These are phyloP conservation scores for Paedocypris micromegethes DNA, from an alignment of 2,797 vertebrate genomes.

Conservation along the genomic window DNA sequence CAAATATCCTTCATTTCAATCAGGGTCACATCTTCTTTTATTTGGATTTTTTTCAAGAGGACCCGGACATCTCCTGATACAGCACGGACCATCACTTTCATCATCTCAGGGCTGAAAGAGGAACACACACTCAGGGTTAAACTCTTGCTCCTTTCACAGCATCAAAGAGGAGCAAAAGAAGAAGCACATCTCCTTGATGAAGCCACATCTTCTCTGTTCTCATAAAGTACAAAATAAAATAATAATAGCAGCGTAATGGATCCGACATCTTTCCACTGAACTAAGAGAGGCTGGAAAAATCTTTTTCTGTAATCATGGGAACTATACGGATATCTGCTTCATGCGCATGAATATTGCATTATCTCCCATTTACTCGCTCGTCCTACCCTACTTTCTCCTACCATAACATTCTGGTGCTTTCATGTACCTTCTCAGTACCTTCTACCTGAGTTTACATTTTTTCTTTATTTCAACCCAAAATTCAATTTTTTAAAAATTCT, in stretches of 20 bases:
- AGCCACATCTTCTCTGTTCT: constrained; percentile 24
- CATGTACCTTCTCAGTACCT: constrained; percentile 19
- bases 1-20: constrained; percentile 35
- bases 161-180: constrained; percentile 37
- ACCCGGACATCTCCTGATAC: constrained; percentile 6
- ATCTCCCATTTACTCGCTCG: constrained; percentile 32
- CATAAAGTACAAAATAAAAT: constrained; percentile 21
- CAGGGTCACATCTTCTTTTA: constrained; percentile 7
- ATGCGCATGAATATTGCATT: constrained; percentile 39
- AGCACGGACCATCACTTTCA: constrained; percentile 18
- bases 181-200: constrained; percentile 34
- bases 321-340: constrained; percentile 11
- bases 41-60: constrained; percentile 17
- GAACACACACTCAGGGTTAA: constrained; percentile 29
- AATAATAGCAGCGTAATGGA: constrained; percentile 34
- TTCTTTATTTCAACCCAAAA: constrained; percentile 14
- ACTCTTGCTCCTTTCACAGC: constrained; percentile 16
- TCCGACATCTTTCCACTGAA: constrained; percentile 5
- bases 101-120: constrained; percentile 29
- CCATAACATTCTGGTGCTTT: neutral
- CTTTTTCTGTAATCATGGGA: constrained; percentile 29
- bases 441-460: neutral
- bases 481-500: neutral
- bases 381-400: constrained; percentile 21
- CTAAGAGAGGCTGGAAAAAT: constrained; percentile 2